Evolutionary conservation across 2,797 vertebrate species (phyloP).

Genomic region (Sciaenops ocellatus): DNA sequence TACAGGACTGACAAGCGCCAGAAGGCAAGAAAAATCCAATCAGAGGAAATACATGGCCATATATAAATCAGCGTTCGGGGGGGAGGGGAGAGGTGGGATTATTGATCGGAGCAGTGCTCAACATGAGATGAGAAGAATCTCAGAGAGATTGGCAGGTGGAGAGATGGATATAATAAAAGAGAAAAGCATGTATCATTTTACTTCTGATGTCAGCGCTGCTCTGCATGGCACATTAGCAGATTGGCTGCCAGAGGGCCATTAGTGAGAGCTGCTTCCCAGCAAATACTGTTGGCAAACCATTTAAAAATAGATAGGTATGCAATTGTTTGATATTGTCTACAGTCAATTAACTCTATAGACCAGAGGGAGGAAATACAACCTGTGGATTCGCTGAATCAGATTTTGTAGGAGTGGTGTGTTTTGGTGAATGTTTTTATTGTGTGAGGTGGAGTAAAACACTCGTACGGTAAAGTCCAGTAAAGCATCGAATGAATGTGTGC

Average conservation of each 20-base stretch:
- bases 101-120: conserved; percentile 56
- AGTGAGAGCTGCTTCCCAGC: conserved; percentile 60
- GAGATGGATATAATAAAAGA: conserved; percentile 55
- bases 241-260: conserved; percentile 60
- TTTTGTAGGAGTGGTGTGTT: conserved; percentile 1
- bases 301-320: conserved; percentile 48
- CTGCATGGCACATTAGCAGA: conserved; percentile 61
- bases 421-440: conserved; percentile 7
- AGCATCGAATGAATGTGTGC: background rate
- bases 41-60: conserved; percentile 28
- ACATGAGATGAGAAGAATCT: conserved; percentile 22
- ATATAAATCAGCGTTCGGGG: conserved; percentile 7
- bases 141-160: conserved; percentile 60
- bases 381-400: conserved; percentile 29
- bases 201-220: conserved; percentile 43
- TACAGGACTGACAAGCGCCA: background rate
- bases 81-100: conserved; percentile 26
- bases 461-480: background rate
- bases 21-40: conserved; percentile 6
- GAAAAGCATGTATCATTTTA: conserved; percentile 51
- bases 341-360: conserved; percentile 5
- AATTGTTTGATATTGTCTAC: conserved; percentile 30
- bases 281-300: conserved; percentile 66
- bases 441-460: conserved; percentile 11
- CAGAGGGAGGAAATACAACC: conserved; percentile 34